phyloP scores from a whole-genome alignment of 2,113 vertebrate genomes.

The Alouatta palliata region DNA sequence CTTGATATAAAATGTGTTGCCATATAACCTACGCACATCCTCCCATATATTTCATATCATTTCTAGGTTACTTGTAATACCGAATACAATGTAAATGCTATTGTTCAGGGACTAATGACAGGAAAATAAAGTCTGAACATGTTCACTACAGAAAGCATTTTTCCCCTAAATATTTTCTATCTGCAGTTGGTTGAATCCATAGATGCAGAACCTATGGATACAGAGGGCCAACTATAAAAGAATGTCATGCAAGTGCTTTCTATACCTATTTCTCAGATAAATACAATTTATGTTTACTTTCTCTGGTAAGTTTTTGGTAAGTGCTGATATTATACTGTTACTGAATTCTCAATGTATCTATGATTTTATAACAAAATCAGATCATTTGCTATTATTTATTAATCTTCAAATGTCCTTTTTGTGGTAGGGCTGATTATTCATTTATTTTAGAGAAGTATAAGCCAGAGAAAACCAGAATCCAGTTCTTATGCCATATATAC shows the following conservation, averaged over 20 bases:
- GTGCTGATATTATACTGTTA: neutral
- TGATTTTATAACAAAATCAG: conserved; percentile 33
- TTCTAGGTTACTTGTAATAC: neutral
- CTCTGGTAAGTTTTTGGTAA: conserved; percentile 4
- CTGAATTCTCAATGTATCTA: conserved; percentile 17
- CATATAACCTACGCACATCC: neutral
- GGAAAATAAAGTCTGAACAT: neutral
- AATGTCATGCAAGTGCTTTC: neutral
- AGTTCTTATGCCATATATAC: neutral
- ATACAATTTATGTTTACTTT: conserved; percentile 38
- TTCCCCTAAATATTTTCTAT: neutral
- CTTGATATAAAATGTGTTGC: neutral
- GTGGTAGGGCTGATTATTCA: neutral
- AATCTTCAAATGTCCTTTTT: conserved; percentile 5
- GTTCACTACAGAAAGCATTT: neutral
- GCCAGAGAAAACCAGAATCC: neutral
- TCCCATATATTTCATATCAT: neutral
- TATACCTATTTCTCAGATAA: conserved; percentile 23
- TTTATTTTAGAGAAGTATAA: conserved; percentile 19
- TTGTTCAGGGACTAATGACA: neutral
- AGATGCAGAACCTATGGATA: neutral
- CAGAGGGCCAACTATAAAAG: neutral
- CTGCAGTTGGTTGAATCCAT: neutral
- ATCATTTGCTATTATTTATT: neutral
- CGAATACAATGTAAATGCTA: neutral